phyloP scores from a whole-genome alignment of 2,888 invertebrate species.

The Spodoptera picta region DNA sequence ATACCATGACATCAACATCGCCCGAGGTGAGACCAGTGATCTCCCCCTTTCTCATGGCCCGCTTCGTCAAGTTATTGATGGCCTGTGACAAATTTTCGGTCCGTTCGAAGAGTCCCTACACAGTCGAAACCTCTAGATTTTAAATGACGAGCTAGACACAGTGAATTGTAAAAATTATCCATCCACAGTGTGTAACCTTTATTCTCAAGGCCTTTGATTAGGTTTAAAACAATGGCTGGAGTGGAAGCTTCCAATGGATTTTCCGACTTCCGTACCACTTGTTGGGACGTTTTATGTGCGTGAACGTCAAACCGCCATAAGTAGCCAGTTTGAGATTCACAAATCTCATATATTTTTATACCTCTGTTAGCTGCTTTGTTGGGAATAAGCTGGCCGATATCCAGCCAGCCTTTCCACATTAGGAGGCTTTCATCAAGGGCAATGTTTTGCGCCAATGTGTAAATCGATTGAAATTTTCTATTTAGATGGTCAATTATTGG shows the following conservation, averaged over 20 bases:
- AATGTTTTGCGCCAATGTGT: conserved; percentile 31
- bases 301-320: conserved; percentile 52
- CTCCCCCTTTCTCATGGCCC: too few species aligned
- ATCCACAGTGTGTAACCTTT: neutral
- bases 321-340: conserved; percentile 53
- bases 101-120: conserved; percentile 2
- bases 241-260: conserved; percentile 28
- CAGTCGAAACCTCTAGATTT: conserved; percentile 8
- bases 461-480: neutral
- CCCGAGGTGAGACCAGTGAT: neutral
- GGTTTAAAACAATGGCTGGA: conserved; percentile 32
- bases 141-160: conserved; percentile 2
- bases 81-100: neutral
- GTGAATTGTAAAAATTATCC: conserved; percentile 7
- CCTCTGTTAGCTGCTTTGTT: conserved; percentile 37
- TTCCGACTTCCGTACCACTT: neutral
- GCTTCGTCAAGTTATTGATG: neutral
- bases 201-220: conserved; percentile 46
- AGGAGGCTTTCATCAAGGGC: conserved; percentile 44
- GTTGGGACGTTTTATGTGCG: conserved; percentile 17
- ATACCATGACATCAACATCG: conserved; percentile 6
- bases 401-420: conserved; percentile 47
- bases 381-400: conserved; percentile 38
- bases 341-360: conserved; percentile 50
- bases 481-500: neutral